These are phyloP conservation scores for Darevskia mixta DNA, from an alignment of 2,797 vertebrate genomes.

Conservation along the genomic window DNA sequence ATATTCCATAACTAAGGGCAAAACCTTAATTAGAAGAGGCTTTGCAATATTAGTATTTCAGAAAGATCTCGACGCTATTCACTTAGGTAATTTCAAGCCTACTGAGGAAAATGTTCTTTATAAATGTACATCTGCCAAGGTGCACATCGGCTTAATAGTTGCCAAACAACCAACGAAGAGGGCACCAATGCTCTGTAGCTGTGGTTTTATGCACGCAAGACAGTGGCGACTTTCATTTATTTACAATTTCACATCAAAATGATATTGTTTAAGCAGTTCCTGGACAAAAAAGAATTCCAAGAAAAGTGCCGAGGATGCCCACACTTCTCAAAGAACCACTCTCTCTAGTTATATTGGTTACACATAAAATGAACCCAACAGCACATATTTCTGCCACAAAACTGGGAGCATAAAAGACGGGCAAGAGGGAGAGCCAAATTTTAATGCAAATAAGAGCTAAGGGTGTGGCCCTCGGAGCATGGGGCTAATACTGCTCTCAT, in stretches of 20 bases:
- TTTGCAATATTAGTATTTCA: constrained; percentile 43
- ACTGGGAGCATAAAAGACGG: background rate
- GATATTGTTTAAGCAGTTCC: background rate
- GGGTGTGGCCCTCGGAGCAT: background rate
- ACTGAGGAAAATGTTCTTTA: constrained; percentile 48
- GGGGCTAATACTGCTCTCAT: background rate
- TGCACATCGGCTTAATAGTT: constrained; percentile 61
- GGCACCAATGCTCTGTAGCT: constrained; percentile 11
- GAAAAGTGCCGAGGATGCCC: background rate
- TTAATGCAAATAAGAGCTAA: background rate
- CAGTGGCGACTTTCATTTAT: background rate
- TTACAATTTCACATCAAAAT: background rate
- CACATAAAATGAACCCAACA: background rate
- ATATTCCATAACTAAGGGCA: constrained; percentile 37
- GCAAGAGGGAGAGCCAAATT: background rate
- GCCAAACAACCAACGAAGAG: constrained; percentile 62
- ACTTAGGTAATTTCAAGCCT: constrained; percentile 37
- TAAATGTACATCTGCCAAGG: constrained; percentile 55
- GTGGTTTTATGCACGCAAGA: constrained; percentile 16
- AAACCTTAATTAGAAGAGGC: constrained; percentile 33
- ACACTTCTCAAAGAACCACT: background rate
- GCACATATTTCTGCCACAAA: background rate
- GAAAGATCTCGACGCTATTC: constrained; percentile 42
- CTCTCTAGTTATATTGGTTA: constrained; percentile 1
- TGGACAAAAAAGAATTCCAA: background rate